Conservation (phyloP, 2,797 vertebrate genomes). For the Arctocebus calabarensis region DNA sequence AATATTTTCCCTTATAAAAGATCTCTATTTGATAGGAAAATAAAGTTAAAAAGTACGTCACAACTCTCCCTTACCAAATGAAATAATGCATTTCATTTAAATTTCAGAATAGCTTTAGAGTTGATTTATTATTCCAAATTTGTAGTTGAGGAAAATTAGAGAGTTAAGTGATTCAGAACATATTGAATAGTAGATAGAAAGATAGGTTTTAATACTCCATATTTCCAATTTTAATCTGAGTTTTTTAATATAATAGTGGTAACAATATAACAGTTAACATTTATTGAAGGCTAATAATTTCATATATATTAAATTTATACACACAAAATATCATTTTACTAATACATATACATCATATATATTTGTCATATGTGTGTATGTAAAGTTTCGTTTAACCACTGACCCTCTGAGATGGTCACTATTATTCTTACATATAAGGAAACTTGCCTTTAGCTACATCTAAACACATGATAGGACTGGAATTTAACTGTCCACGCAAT, state of each 20-base stretch:
- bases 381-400: background rate
- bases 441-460: background rate
- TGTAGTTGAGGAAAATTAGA: background rate
- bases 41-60: background rate
- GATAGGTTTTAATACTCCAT: background rate
- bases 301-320: background rate
- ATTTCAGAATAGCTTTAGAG: conserved; percentile 4
- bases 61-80: background rate
- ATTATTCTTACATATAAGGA: conserved; percentile 8
- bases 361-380: background rate
- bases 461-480: background rate
- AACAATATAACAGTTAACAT: background rate
- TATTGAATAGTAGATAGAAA: background rate
- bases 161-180: background rate
- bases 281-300: background rate
- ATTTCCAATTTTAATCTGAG: background rate
- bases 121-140: background rate
- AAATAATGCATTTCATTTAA: background rate
- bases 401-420: background rate
- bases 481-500: background rate
- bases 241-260: background rate
- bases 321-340: background rate
- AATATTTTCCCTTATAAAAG: background rate
- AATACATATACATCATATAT: background rate
- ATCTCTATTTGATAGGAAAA: background rate